Conservation (phyloP, 2,113 vertebrate genomes). For the Solea solea region DNA sequence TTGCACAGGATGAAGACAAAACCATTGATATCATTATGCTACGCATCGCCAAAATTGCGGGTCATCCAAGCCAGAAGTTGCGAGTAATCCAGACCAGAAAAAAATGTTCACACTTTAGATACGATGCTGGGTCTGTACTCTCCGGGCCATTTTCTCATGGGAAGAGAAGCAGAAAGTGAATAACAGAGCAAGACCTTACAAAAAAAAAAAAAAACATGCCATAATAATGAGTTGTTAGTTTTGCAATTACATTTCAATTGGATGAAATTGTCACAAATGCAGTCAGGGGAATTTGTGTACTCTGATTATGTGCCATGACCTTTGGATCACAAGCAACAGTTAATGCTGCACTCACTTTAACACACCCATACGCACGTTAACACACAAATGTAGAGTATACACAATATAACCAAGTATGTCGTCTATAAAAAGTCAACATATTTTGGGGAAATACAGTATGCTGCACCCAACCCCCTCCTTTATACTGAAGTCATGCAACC, state of each 20-base stretch:
- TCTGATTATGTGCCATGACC: constrained; percentile 9
- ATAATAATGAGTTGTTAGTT: constrained; percentile 52
- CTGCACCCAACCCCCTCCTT: constrained; percentile 7
- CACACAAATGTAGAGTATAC: background rate
- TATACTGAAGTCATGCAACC: constrained; percentile 44
- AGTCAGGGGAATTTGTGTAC: constrained; percentile 37
- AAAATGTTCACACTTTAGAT: constrained; percentile 51
- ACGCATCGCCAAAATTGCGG: constrained; percentile 52
- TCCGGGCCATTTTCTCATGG: constrained; percentile 53
- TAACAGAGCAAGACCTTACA: constrained; percentile 19
- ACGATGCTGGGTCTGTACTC: constrained; percentile 23
- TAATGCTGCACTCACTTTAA: constrained; percentile 15
- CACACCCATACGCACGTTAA: background rate
- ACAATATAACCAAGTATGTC: constrained; percentile 16
- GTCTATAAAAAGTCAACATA: constrained; percentile 13
- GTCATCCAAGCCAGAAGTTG: constrained; percentile 37
- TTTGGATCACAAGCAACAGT: constrained; percentile 1
- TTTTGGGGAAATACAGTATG: constrained; percentile 8
- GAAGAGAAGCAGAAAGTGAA: constrained; percentile 40
- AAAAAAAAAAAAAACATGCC: constrained; percentile 28
- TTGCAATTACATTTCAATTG: constrained; percentile 59
- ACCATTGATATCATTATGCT: constrained; percentile 47
- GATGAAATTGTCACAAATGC: constrained; percentile 50
- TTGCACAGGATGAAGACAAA: constrained; percentile 35
- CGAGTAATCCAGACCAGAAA: constrained; percentile 47